Percentiles rank a stretch among this genome's conserved stretches.
phyloP scores from a whole-genome alignment of 2,113 vertebrate genomes.

The Parotia lawesii region DNA sequence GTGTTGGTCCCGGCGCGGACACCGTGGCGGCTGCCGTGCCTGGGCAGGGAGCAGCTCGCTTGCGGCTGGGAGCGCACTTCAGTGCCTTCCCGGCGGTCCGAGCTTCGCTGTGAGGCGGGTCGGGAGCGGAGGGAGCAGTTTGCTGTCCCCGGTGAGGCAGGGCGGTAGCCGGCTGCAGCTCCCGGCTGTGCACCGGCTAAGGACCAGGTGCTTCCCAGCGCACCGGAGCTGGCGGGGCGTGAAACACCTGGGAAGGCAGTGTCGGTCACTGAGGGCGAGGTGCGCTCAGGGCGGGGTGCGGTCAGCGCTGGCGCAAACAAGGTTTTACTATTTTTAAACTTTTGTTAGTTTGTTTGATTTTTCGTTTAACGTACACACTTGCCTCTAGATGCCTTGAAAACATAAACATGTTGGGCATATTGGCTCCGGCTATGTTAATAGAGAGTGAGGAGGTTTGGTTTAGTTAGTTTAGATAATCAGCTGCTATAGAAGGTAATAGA shows the following conservation, averaged over 20 bases:
- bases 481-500: not conserved
- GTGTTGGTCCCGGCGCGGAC: not conserved
- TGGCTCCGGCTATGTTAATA: not conserved
- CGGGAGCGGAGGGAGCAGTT: no score
- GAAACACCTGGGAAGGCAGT: not conserved
- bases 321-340: not conserved
- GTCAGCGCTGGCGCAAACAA: not conserved
- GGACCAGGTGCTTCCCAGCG: fast-evolving
- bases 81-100: not conserved
- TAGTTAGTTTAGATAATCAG: not conserved
- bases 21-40: not conserved
- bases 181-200: no score
- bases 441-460: not conserved
- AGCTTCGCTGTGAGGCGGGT: not conserved
- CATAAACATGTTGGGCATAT: not conserved
- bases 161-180: not conserved
- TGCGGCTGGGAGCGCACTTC: not conserved
- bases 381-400: not conserved
- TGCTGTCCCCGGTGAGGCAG: not conserved
- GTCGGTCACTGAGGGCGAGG: not conserved
- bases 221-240: not conserved
- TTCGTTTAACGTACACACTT: not conserved
- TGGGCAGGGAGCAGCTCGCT: not conserved
- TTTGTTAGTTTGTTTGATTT: not conserved
- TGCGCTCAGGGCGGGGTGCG: not conserved